Conservation (phyloP, 2,797 vertebrate species). For the Darevskia mixta region DNA sequence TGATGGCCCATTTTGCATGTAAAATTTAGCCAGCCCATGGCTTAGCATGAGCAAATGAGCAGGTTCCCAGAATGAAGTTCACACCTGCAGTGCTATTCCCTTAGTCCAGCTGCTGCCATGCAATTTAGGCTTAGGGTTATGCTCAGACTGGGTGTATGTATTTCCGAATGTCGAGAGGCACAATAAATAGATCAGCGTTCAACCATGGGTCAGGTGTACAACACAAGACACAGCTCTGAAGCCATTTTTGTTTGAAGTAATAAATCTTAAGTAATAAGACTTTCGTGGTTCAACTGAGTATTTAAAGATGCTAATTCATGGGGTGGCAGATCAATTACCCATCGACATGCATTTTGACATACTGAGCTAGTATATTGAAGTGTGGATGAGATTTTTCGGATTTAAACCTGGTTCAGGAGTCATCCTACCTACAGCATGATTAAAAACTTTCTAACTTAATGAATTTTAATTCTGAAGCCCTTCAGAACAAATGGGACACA, state of each 20-base stretch:
- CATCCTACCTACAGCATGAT: no score
- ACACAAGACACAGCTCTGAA: not conserved
- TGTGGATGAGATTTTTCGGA: no score
- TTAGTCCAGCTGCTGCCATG: no score
- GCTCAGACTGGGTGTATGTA: not conserved
- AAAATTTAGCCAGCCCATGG: no score
- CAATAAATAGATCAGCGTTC: not conserved
- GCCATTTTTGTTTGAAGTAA: not conserved
- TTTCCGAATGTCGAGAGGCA: not conserved
- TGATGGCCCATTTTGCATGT: no score
- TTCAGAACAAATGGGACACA: not conserved
- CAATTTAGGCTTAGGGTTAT: no score
- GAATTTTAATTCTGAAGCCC: not conserved
- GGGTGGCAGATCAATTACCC: not conserved
- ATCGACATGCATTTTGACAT: not conserved
- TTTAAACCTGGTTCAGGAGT: not conserved
- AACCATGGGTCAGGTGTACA: not conserved
- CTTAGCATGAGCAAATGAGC: no score
- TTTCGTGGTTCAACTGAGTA: not conserved
- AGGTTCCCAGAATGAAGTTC: no score
- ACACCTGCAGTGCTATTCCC: no score
- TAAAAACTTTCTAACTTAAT: not conserved
- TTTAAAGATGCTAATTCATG: not conserved
- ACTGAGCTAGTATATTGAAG: no score
- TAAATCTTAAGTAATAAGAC: not conserved